Base-by-base conservation (phyloP, 1,140 invertebrate genomes). In the Anagrus nilaparvatae region DNA sequence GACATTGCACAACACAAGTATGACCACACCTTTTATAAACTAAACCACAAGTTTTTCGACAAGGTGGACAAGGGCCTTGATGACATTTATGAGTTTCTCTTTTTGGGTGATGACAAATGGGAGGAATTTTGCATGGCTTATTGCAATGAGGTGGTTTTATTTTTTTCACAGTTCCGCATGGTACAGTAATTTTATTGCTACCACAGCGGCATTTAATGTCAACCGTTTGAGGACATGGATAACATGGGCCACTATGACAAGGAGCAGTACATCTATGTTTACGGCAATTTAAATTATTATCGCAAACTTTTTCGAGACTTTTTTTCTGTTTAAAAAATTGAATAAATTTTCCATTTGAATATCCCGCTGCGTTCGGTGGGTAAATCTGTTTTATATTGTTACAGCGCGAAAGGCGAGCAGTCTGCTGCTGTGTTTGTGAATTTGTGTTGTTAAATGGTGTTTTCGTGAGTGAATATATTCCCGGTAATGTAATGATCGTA, bases 221-320 rank as follows among this genome's bases (percentile, higher is more conserved):
- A 4, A 82, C 81, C 17, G 79, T 84, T 40, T 81, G 59, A 4
- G 78, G 76, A 53, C 92, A 97, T 0, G 92, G 92, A 65, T 92
- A 96, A 52, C 93, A 97, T 0, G 81, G 83, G 1, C 91, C 91
- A 49, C 73, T 77, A 57, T 95, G 91, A 60, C 90, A 95, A 1
- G 84, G 72, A 21, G 80, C 84, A 8, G 75, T 66, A 60, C 92
- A 97, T 63, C 91, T 91, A 60, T 97, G 92, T 38, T 89, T 84
- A 8, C 84, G 80, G 62, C 91, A 96, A 14, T 78, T 77, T 3
- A 95, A 61, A 1, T 76, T 80, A 58, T 81, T 82, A 7, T 83
- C 82, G 67, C 92, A 97, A 1, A 76, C 66, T 62, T 92, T 90
- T 55, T 93, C 87, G n/a, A n/a, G n/a, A n/a, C n/a, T n/a, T n/a